These are phyloP conservation scores for Alectura lathami DNA, from an alignment of 2,113 vertebrate genomes.

Conservation along the genomic window DNA sequence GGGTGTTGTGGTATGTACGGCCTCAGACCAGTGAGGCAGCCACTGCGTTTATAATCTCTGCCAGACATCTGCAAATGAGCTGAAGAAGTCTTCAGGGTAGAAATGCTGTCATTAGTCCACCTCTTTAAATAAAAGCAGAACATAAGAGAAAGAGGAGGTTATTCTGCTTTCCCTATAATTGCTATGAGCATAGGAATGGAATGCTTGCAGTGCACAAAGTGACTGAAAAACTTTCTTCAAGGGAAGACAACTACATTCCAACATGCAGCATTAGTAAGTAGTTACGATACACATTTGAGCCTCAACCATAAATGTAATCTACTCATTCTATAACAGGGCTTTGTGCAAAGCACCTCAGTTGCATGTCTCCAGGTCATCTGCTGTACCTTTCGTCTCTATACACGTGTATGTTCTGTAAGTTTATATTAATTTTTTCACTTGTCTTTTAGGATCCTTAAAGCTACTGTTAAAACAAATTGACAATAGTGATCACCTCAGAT, in stretches of 20 bases:
- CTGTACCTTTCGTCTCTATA: not conserved
- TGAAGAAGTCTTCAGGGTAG: conserved; percentile 49
- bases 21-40: not conserved
- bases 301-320: not conserved
- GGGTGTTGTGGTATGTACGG: not conserved
- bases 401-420: not conserved
- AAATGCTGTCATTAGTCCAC: conserved; percentile 52
- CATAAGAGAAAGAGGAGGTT: not conserved
- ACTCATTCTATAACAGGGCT: not conserved
- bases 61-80: conserved; percentile 65
- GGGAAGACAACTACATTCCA: not conserved
- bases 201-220: conserved; percentile 22
- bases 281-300: not conserved
- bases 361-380: not conserved
- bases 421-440: not conserved
- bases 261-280: conserved; percentile 16
- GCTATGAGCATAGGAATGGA: conserved; percentile 3
- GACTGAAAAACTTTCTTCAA: conserved; percentile 43
- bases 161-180: conserved; percentile 58
- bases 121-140: conserved; percentile 56
- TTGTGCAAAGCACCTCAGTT: not conserved
- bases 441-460: not conserved
- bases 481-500: not conserved
- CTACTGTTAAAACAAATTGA: not conserved
- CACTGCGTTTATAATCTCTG: conserved; percentile 19